Evolutionary conservation across 2,797 vertebrate genomes (phyloP).

Genomic region (Bufotes viridis): DNA sequence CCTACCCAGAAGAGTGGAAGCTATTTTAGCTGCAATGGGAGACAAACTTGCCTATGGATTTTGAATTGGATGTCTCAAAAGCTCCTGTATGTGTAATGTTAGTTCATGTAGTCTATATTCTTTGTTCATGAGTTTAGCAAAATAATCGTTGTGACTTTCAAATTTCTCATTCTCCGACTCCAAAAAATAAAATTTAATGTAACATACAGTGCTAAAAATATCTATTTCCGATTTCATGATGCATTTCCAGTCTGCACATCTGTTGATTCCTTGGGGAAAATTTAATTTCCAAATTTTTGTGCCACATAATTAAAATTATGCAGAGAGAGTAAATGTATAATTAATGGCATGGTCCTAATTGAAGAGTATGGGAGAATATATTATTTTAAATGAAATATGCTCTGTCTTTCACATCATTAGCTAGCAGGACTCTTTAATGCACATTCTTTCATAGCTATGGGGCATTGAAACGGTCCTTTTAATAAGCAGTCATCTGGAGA

Average conservation of each 20-base stretch:
- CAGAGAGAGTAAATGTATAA: constrained; percentile 68
- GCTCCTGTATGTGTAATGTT: no score
- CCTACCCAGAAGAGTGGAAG: no score
- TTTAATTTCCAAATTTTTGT: constrained; percentile 64
- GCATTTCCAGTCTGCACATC: constrained; percentile 66
- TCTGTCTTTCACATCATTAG: constrained; percentile 35
- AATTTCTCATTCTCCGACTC: background rate
- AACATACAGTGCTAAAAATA: constrained; percentile 60
- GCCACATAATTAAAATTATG: constrained; percentile 67
- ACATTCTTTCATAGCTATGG: constrained; percentile 41
- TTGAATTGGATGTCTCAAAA: no score
- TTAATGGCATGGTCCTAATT: constrained; percentile 67
- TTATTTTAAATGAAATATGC: constrained; percentile 49
- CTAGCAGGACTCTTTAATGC: constrained; percentile 39
- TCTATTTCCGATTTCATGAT: constrained; percentile 60
- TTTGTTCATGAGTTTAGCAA: background rate
- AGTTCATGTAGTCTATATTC: background rate
- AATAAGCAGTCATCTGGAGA: constrained; percentile 43
- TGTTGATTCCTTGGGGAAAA: constrained; percentile 64
- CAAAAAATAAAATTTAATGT: background rate
- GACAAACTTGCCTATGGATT: no score
- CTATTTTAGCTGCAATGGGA: no score
- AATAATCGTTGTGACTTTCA: background rate
- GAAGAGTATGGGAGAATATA: constrained; percentile 55
- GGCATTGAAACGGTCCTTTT: constrained; percentile 45